Evolutionary conservation across 2,113 vertebrate species (phyloP), one percentile per base, ranked within the genome.

Genomic region (Mohoua ochrocephala): DNA sequence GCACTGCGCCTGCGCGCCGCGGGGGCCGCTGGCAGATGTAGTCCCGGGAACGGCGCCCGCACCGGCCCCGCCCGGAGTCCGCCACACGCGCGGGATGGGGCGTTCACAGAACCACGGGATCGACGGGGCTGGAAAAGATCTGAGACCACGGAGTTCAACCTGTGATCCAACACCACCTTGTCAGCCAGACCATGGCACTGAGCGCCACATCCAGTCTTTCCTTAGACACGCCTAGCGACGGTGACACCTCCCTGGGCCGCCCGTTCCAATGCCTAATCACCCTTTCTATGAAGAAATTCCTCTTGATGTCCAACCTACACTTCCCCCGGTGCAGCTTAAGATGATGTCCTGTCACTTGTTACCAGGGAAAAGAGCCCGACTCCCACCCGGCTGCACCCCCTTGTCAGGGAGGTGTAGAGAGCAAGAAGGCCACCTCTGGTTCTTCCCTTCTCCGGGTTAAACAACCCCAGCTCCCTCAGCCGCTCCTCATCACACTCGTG

Each of bases 71-170:
- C 37, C 68, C 37, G 21, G 20, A 15, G 49, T 0, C 23, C 10
- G 22, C 33, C 3, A 4, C 14, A 3, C 10, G 28, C 16, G 47
- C 15, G 24, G 41, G 20, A 8, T 0, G 65, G 15, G 7, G 28
- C 39, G 10, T 0, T 16, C 30, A 11, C 26, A 35, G 59, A 16
- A 15, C 11, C 17, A 1, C 27, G 35, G 70, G 14, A 8, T 12
- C 50, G 1, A 7, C 1, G 35, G 8, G 42, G 42, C 50, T 6
- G 75, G 20, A 35, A 28, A 27, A 5, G 7, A 3, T 18, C 35
- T 1, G 50, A 15, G 31, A 26, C 2, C 75, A 1, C 0, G 30
- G 30, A 47, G 31, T 2, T 28, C 56, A 21, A 1, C n/a, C 41
- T 26, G 20, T 7, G 57, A 35, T 15, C 35, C n/a, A 35, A 11